These are phyloP conservation scores for Actinernus sp. DNA, from an alignment of 92 coral and sea anemone genomes.

Conservation along the genomic window DNA sequence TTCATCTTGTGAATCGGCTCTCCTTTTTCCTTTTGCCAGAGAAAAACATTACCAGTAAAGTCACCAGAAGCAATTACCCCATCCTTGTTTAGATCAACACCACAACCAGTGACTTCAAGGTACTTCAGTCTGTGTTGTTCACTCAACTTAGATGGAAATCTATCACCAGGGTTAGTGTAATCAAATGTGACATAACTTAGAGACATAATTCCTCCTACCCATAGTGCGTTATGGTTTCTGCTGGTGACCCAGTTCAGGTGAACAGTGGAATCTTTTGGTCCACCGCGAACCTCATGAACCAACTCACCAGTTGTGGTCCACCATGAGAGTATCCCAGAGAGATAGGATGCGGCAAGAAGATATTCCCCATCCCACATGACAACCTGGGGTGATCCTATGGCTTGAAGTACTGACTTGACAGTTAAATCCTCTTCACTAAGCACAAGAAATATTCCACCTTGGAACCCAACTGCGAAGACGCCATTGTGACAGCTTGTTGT, in stretches of 20 bases:
- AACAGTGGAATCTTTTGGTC: conserved; percentile 75
- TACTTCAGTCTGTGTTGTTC: conserved; percentile 56
- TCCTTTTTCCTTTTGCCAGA: conserved; percentile 64
- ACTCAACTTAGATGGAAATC: conserved; percentile 46
- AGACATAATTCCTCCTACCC: conserved; percentile 93
- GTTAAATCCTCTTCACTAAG: conserved; percentile 57
- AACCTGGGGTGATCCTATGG: conserved; percentile 89
- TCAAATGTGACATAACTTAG: conserved; percentile 61
- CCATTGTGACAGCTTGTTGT: conserved; percentile 71
- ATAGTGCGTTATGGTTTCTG: conserved; percentile 56
- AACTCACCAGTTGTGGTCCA: conserved; percentile 78
- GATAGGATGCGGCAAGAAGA: conserved; percentile 76
- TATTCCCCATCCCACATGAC: conserved; percentile 71
- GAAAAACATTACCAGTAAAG: conserved; percentile 79
- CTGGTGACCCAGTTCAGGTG: conserved; percentile 76
- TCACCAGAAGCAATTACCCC: conserved; percentile 73
- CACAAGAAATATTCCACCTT: conserved; percentile 79
- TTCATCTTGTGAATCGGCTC: conserved; percentile 44
- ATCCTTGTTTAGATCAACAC: conserved; percentile 62
- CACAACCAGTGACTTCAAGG: conserved; percentile 89
- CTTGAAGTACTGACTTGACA: conserved; percentile 72
- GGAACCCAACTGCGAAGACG: conserved; percentile 79
- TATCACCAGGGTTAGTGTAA: conserved; percentile 7
- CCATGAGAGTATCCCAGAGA: conserved; percentile 86
- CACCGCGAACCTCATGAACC: conserved; percentile 72